phyloP scores from a whole-genome alignment of 2,888 invertebrate species.

The Invenusta paracnida region DNA sequence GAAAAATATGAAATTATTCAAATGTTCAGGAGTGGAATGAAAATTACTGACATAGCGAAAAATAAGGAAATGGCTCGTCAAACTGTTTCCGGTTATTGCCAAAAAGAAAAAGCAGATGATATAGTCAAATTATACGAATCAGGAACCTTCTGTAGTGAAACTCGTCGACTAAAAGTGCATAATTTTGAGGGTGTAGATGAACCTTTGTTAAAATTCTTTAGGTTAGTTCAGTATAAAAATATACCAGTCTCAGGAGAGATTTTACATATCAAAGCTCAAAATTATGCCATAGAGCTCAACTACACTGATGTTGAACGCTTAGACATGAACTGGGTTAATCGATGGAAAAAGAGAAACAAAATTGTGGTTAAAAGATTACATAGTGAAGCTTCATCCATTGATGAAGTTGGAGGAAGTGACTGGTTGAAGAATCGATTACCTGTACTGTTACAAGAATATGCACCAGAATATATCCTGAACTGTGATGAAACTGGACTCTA shows the following conservation, averaged over 20 bases:
- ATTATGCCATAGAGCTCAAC: not conserved
- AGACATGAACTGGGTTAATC: conserved; percentile 4
- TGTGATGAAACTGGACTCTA: not conserved
- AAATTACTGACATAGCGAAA: not conserved
- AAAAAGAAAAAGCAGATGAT: not conserved
- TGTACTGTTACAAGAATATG: not conserved
- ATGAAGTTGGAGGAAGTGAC: not conserved
- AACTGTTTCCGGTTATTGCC: not conserved
- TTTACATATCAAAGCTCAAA: not conserved
- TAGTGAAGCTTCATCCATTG: not conserved
- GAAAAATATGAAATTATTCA: conserved; percentile 10
- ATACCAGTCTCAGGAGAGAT: not conserved
- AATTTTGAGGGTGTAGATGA: conserved; percentile 4
- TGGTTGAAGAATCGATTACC: not conserved
- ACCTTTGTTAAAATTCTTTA: not conserved
- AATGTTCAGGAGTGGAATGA: not conserved
- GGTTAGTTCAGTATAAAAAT: not conserved
- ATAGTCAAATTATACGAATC: not conserved
- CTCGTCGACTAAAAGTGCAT: not conserved
- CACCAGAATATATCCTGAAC: not conserved
- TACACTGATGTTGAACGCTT: not conserved
- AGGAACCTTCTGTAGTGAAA: not conserved
- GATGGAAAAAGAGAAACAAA: conserved; percentile 5
- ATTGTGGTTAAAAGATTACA: not conserved
- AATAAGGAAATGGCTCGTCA: not conserved